Evolutionary conservation across 2,797 vertebrate genomes (phyloP), one percentile per base, ranked within the genome.

Genomic region (Naso thynnoides): DNA sequence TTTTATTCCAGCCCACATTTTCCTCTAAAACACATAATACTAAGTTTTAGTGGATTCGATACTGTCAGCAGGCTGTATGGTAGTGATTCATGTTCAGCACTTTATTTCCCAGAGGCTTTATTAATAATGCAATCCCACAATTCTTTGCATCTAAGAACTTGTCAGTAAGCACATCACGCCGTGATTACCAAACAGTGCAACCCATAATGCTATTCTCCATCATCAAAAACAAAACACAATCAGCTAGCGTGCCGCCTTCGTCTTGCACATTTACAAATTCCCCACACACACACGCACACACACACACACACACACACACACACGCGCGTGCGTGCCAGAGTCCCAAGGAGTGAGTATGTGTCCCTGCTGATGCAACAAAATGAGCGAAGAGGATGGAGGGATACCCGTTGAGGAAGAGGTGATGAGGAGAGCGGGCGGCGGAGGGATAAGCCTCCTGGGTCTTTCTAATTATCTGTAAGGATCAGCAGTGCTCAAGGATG

Each of bases 401-500:
- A 56, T 68, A 45, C 14, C 31, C 1, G 39, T 33, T 57, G 72
- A 73, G 44, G 71, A 65, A 39, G 73, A 84, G 68, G 81, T 59
- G 79, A 70, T 69, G 66, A 60, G 56, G 50, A 61, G 75, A 75
- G 71, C 15, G 3, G 54, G 60, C 8, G 6, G 70, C 15, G 56
- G 49, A 57, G 79, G 58, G 83, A 84, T 91, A 90, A 89, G 78
- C 79, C 86, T 67, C 85, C 41, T 11, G 64, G 76, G 86, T 86
- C 86, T 86, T 90, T 91, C 86, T 93, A 90, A 94, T 90, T 91
- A 91, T 87, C 92, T 89, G 85, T 83, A 52, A 81, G 91, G 89
- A 91, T 92, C 90, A 90, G 89, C 81, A 84, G 89, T 71, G 86
- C 90, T 86, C 86, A 89, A 86, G 83, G 84, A 89, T 90, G 91